Base-by-base conservation (phyloP, 2,888 invertebrate species). In the Blera fallax region DNA sequence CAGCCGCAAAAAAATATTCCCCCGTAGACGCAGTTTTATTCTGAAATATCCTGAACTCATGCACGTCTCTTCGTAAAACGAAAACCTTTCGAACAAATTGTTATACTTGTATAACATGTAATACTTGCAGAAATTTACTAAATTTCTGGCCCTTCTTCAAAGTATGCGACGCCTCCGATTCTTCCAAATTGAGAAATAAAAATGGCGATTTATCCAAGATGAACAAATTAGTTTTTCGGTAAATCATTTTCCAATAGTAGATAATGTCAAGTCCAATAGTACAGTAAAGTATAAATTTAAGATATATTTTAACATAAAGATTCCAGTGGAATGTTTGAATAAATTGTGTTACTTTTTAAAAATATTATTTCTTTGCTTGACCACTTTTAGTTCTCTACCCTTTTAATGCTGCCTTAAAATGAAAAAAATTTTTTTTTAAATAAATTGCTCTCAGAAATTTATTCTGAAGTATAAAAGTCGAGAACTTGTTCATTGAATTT, bases 191-290 rank as follows among this genome's bases (percentile, higher is more conserved):
- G 10, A 45, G 34, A 72, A 79, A 72, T 56, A 37, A 79, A 78
- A 64, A 79, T 79, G 78, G 78, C 37, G 78, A 64, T 64, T 72
- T 72, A 8, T 37, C 48, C 37, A 56, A 7, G 64, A 79, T 79
- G 78, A 79, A 64, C 37, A 29, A 58, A 45, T 62, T n/a, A 52
- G 29, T 29, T 29, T n/a, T 3, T 14, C 8, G 29, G 11, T 8
- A 5, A 7, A 27, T 60, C 50, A 16, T 27, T 37, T 50, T 34
- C 5, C 3, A 58, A 21, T n/a, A 6, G 1, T 5, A 37, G n/a
- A 24, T 14, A 24, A 11, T 72, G 72, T 50, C 72, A 72, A 37
- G 11, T 48, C 2, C 10, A 4, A 1, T 3, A 14, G 14, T 37
- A 50, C 50, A 65, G 65, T 65, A 50, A n/a, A 16, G 7, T 0